These are phyloP conservation scores for Lepidostoma basale DNA, from an alignment of 1,140 invertebrate genomes.

Conservation along the genomic window DNA sequence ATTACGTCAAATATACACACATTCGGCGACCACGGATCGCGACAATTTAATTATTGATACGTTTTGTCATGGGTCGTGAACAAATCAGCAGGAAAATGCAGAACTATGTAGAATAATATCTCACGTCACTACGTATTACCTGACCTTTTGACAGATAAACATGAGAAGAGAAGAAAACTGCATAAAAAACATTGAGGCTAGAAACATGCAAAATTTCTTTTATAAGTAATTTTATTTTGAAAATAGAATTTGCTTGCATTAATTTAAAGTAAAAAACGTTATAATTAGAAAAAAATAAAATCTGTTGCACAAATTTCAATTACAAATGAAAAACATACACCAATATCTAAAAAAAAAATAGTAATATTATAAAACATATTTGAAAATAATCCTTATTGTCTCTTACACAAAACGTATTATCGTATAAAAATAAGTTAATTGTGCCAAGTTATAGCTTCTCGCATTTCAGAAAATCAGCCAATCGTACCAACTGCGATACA, in stretches of 20 bases:
- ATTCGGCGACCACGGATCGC: background rate
- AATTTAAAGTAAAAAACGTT: background rate
- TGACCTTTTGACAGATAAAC: slow-evolving; percentile 44
- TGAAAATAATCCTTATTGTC: too few species aligned
- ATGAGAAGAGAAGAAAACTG: slow-evolving; percentile 16
- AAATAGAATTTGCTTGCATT: background rate
- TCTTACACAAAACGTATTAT: too few species aligned
- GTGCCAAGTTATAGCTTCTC: too few species aligned
- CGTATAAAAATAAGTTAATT: too few species aligned
- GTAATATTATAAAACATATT: too few species aligned
- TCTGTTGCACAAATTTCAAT: too few species aligned
- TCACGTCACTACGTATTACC: slow-evolving; percentile 28
- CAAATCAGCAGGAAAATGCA: slow-evolving; percentile 12
- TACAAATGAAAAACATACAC: too few species aligned
- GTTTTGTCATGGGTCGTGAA: background rate
- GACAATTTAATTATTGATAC: slow-evolving; percentile 13
- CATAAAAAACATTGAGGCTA: too few species aligned
- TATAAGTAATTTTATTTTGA: background rate
- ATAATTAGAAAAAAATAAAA: background rate
- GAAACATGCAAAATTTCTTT: background rate
- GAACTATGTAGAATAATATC: slow-evolving; percentile 23
- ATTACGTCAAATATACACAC: background rate
- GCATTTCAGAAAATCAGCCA: too few species aligned
- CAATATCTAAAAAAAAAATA: too few species aligned
- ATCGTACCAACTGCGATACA: too few species aligned